Evolutionary conservation across 1,140 invertebrate species (phyloP), one percentile per base, ranked within the genome.

Genomic region (Magallana angulata): DNA sequence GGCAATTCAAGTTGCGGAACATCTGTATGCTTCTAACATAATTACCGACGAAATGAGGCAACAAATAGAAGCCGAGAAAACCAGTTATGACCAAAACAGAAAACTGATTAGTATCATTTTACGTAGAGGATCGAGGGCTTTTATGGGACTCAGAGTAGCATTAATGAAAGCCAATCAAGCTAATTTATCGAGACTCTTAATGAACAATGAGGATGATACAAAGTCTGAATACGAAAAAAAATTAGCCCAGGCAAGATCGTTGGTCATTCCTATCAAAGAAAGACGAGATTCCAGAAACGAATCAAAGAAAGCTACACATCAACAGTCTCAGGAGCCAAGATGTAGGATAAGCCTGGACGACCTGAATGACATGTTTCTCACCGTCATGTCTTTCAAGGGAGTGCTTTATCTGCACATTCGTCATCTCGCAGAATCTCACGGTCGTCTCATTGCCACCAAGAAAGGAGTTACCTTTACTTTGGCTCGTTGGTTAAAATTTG

Each of bases 181-280:
- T 82, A 56, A 82, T n/a, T 82, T 82, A 82, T 82, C 81, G 7
- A 58, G 48, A 57, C 81, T 82, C n/a, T 16, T 82, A 7, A 82
- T 82, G 30, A 57, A 57, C 56, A 82, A 82, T 58, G 56, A 82
- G 4, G 48, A 56, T 57, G 56, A 82, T 57, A 18, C n/a, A 12
- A 80, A 80, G 36, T 82, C 81, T 82, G 81, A 82, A n/a, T 82
- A 82, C 81, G 81, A 82, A 57, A 82, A 82, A n/a, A 57, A 82
- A 57, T 57, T 82, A 57, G 56, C 56, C 56, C 2, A 4, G 56
- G 81, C 81, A 57, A 57, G 56, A 82, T 57, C 81, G 14, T 82
- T 82, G 56, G 81, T 82, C 56, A 57, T 82, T 57, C 3, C 3
- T 57, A 57, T 18, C 5, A 57, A 82, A 57, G 81, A 82, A 82